Conservation (phyloP, 1,140 invertebrate genomes). For the Paraescarpia echinospica region DNA sequence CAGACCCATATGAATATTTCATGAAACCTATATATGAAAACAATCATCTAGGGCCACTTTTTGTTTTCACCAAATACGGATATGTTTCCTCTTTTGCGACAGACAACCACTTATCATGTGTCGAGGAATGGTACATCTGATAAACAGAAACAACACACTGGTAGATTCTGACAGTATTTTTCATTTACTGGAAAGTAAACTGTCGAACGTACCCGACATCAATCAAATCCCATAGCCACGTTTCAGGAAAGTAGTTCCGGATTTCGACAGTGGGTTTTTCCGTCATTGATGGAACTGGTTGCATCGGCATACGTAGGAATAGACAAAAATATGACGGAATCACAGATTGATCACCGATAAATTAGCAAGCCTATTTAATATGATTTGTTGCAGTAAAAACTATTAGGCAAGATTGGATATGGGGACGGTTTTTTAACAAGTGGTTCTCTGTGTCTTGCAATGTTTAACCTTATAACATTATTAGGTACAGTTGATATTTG, state of each 20-base stretch:
- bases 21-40: neutral
- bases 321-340: neutral
- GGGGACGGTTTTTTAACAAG: too few species aligned
- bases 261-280: slow-evolving; percentile 41
- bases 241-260: slow-evolving; percentile 69
- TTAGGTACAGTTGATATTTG: neutral
- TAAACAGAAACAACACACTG: neutral
- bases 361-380: neutral
- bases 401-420: too few species aligned
- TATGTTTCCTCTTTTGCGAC: too few species aligned
- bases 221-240: slow-evolving; percentile 69
- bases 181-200: neutral
- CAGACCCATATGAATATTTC: neutral
- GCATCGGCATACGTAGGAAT: neutral
- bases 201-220: slow-evolving; percentile 60
- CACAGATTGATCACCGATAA: neutral
- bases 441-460: neutral
- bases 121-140: neutral
- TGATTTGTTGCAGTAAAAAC: neutral
- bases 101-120: neutral
- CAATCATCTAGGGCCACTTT: neutral
- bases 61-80: neutral
- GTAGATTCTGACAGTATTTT: neutral
- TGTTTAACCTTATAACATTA: neutral
- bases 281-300: neutral